phyloP scores from a whole-genome alignment of 2,113 vertebrate genomes.

The Brachionichthys hirsutus region DNA sequence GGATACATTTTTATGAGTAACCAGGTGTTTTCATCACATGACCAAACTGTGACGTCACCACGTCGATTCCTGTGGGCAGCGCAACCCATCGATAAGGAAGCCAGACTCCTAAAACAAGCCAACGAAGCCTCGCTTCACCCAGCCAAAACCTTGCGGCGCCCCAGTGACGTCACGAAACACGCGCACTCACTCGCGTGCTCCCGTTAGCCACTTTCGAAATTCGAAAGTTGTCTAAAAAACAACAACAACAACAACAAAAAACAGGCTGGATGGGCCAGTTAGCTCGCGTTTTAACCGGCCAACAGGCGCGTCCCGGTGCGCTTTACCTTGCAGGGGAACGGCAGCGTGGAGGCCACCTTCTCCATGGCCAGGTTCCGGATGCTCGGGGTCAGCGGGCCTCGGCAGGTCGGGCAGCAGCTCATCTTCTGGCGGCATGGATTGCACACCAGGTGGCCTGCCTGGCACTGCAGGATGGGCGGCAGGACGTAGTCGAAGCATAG shows the following conservation, averaged over 20 bases:
- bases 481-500: constrained; percentile 82
- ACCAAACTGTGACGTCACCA: no score
- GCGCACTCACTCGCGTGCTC: not conserved
- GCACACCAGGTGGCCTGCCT: constrained; percentile 80
- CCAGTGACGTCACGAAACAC: constrained; percentile 16
- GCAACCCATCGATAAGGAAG: no score
- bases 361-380: constrained; percentile 83
- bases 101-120: no score
- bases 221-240: constrained; percentile 14
- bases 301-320: not conserved
- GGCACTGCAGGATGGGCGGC: constrained; percentile 81
- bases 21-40: no score
- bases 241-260: no score
- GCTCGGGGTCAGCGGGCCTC: constrained; percentile 78
- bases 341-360: constrained; percentile 80
- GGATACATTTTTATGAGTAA: no score
- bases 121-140: no score
- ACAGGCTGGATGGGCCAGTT: no score
- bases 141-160: not conserved
- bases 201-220: not conserved
- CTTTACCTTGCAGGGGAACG: constrained; percentile 81
- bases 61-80: no score
- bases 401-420: constrained; percentile 81
- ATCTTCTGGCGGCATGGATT: constrained; percentile 81
- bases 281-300: no score